Evolutionary conservation across 2,888 invertebrate genomes (phyloP), one percentile per base, ranked within the genome.

Genomic region (Tricholauxania praeusta): DNA sequence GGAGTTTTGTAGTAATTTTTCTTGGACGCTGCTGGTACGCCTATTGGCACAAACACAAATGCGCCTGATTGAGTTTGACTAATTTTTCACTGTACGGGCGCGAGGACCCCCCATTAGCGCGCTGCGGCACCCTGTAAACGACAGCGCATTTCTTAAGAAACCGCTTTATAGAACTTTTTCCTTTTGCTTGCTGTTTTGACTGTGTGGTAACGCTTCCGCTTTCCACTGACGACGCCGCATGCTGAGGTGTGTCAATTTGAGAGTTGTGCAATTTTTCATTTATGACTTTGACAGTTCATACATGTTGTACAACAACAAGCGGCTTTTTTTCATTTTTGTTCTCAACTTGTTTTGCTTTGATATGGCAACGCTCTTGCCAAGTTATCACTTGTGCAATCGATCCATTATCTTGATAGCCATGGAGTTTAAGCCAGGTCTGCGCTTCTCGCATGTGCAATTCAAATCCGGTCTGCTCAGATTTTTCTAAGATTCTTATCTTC

Each of bases 1-100:
- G 82, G 82, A 82, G 81, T 82, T 82, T 82, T 84, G 83, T 74
- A 81, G 83, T 82, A 82, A 84, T 83, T 82, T 82, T 83, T 82
- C 83, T 82, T 80, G 32, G 39, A 57, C 57, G 57, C 57, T 17
- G 53, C 47, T 47, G 57, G 67, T 22, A 39, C 53, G 14, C 10
- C 63, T 28, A 39, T 39, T 39, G 39, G 59, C 6, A 15, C 48
- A 8, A 15, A 32, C 47, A 12, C 32, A 15, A 47, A 19, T 19
- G n/a, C 63, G 48, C 3, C 48, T 12, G 12, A 22, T 15, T 57
- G 28, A 57, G 57, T 57, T 57, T 55, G 12, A 28, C 57, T 57
- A 39, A 63, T 63, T 47, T 39, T 17, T 47, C 15, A 28, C 51
- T 64, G 15, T 51, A 12, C 22, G 3, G 28, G 28, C 57, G 28